Percentiles rank a stretch among this genome's conserved stretches.
These are phyloP conservation scores for Nothoprocta perdicaria DNA, from an alignment of 2,113 vertebrate species.

Conservation along the genomic window DNA sequence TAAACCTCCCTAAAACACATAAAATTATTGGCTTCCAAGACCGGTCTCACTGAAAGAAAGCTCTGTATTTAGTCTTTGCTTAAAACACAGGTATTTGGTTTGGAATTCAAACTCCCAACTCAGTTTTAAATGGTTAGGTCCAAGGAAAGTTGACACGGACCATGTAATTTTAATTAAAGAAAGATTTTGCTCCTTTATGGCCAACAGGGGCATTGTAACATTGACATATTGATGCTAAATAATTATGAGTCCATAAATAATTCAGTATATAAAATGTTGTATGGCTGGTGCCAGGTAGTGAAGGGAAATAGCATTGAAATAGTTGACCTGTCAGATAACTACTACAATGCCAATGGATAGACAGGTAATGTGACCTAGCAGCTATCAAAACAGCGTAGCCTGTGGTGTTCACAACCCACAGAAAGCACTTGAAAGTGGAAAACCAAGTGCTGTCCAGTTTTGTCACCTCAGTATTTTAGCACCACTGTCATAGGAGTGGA, in stretches of 20 bases:
- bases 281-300: constrained; percentile 1
- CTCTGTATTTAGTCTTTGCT: constrained; percentile 65
- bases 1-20: constrained; percentile 68
- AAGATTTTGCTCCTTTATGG: constrained; percentile 68
- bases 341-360: constrained; percentile 24
- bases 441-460: constrained; percentile 41
- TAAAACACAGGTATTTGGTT: constrained; percentile 66
- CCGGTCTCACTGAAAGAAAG: constrained; percentile 60
- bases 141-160: constrained; percentile 70
- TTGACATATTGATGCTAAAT: constrained; percentile 71
- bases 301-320: constrained; percentile 33
- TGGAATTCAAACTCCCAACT: constrained; percentile 68
- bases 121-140: constrained; percentile 72
- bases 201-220: constrained; percentile 58
- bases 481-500: constrained; percentile 17
- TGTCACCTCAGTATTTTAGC: constrained; percentile 57
- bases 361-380: constrained; percentile 12
- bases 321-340: constrained; percentile 18
- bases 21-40: constrained; percentile 74
- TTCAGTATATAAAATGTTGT: constrained; percentile 64
- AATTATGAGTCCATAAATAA: constrained; percentile 71
- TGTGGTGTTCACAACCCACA: neutral
- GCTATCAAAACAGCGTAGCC: constrained; percentile 43
- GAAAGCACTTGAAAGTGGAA: constrained; percentile 48
- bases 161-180: constrained; percentile 78